Evolutionary conservation across 2,888 invertebrate species (phyloP), one percentile per base, ranked within the genome.

Genomic region (Torymus texanus): DNA sequence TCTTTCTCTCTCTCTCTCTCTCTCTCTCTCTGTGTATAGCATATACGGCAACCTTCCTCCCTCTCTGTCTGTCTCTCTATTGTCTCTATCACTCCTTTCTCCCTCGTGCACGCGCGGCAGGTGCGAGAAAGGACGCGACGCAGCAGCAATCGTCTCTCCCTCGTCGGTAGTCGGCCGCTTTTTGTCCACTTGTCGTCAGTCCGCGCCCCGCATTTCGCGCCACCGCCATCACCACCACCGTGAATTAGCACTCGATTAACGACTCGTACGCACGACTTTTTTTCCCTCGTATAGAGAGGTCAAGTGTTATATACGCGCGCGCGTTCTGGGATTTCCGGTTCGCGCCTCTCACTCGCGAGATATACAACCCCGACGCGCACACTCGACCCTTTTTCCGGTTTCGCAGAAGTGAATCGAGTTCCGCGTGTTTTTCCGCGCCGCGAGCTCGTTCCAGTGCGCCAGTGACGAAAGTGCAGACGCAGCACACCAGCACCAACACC

Each of bases 381-480:
- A 8, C 51, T 51, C 53, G 66, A 13, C 21, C 51, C 4, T 16
- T 18, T 29, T n/a, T 50, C 21, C 50, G 65, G n/a, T 29, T 65
- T 41, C 41, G 11, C n/a, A n/a, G n/a, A 50, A 16, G 41, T 53
- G 16, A 21, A 13, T 41, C 55, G 68, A 16, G 18, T 68, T 16
- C 14, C 21, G 21, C 50, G 50, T 51, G 12, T 21, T 53, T 62
- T 14, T 21, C 51, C 16, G 24, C 21, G 21, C 2, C 24, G 21
- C 24, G 61, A 14, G 21, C 63, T 51, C 21, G 56, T 66, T 63
- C 56, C 24, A 78, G 77, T 80, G 77, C 41, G 75, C 53, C 74
- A 84, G 85, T 83, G 85, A 84, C 84, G 82, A 84, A 83, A 84
- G 84, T 84, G 84, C 83, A 82, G 83, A 85, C 85, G 78, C 83